phyloP scores from a whole-genome alignment of 1,140 invertebrate species.

The Pseudomyrmex gracilis region DNA sequence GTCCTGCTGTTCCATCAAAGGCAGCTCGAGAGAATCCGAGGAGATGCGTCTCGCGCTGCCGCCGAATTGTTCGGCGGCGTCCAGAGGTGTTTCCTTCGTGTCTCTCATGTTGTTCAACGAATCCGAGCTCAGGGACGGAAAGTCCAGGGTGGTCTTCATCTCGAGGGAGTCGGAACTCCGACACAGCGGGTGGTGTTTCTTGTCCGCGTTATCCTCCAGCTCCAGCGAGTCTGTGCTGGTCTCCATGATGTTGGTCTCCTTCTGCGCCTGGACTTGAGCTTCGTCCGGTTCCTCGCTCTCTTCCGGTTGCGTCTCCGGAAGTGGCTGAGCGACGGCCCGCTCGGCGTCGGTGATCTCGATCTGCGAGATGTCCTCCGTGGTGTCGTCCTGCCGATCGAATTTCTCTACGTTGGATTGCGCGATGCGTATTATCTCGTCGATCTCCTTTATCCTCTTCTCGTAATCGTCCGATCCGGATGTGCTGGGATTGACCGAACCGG shows the following conservation, averaged over 20 bases:
- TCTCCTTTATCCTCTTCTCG: conserved; percentile 90
- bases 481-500: conserved; percentile 84
- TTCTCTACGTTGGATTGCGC: conserved; percentile 90
- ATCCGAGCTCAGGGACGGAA: conserved; percentile 83
- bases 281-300: conserved; percentile 21
- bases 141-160: conserved; percentile 83
- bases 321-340: conserved; percentile 41
- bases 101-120: conserved; percentile 83
- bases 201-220: conserved; percentile 81
- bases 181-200: conserved; percentile 79
- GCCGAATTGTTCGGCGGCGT: conserved; percentile 68
- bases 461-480: conserved; percentile 89
- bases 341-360: conserved; percentile 81
- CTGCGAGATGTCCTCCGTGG: conserved; percentile 83
- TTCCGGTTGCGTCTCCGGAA: not conserved
- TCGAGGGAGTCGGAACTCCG: conserved; percentile 84
- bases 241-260: conserved; percentile 85
- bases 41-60: conserved; percentile 80
- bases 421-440: conserved; percentile 91
- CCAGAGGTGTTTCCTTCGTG: conserved; percentile 74
- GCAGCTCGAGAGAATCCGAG: conserved; percentile 83
- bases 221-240: conserved; percentile 89
- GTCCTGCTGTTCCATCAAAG: conserved; percentile 77
- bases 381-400: conserved; percentile 87
- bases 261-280: not conserved